phyloP scores from a whole-genome alignment of 2,113 vertebrate species.

The Echinops telfairi region DNA sequence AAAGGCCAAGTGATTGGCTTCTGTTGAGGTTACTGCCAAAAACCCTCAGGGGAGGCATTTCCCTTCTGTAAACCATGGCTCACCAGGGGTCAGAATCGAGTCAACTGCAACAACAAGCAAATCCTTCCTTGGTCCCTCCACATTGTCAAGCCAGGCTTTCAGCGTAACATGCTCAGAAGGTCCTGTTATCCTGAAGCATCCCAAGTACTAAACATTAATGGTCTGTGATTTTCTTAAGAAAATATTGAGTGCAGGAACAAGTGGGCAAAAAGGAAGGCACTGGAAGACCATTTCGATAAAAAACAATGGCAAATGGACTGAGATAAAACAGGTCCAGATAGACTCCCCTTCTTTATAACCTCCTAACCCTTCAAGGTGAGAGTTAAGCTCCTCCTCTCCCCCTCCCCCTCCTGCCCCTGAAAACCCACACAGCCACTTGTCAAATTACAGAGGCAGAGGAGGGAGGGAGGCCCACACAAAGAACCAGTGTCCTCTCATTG shows the following conservation, averaged over 20 bases:
- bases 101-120: not conserved
- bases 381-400: accelerated
- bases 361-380: not conserved
- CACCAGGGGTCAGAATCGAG: not conserved
- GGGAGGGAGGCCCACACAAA: not conserved
- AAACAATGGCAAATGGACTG: not conserved
- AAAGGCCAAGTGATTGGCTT: too few relatives aligned
- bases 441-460: not conserved
- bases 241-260: accelerated
- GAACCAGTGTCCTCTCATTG: not conserved
- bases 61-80: too few relatives aligned
- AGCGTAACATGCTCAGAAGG: conserved; percentile 50
- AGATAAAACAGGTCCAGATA: not conserved
- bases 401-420: not conserved
- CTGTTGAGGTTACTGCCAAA: too few relatives aligned
- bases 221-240: conserved; percentile 15
- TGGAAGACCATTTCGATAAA: too few relatives aligned
- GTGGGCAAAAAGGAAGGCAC: not conserved
- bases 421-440: not conserved
- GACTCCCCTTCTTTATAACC: not conserved
- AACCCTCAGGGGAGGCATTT: too few relatives aligned
- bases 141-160: conserved; percentile 5
- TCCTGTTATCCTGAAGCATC: conserved; percentile 20
- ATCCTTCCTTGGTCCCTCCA: not conserved
- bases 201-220: not conserved